Conservation (phyloP, 2,113 vertebrate genomes). For the Aldabrachelys gigantea region DNA sequence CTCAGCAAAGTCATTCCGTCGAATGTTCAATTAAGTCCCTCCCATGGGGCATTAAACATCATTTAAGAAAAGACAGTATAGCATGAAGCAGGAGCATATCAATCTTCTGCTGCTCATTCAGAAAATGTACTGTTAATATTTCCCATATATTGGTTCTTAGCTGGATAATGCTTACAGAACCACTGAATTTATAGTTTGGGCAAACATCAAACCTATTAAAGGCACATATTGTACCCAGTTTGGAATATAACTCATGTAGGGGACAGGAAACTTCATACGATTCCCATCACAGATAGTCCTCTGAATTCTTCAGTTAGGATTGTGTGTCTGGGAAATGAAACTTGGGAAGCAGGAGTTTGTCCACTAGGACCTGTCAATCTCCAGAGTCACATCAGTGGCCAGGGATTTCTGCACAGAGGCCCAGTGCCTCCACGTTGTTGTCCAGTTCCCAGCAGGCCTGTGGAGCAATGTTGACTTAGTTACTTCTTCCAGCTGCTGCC, state of each 20-base stretch:
- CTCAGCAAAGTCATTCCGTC: background rate
- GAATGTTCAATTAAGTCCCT: slow-evolving; percentile 11
- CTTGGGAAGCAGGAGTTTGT: background rate
- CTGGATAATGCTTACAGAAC: slow-evolving; percentile 6
- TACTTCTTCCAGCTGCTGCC: background rate
- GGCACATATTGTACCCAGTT: background rate
- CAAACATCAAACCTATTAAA: background rate
- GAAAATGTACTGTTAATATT: background rate
- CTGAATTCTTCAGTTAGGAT: background rate
- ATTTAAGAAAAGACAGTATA: background rate
- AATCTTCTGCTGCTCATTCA: slow-evolving; percentile 29
- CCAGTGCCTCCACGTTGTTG: background rate
- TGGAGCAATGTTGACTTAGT: background rate
- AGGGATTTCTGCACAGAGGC: background rate
- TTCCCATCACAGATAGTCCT: background rate
- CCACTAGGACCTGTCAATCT: background rate
- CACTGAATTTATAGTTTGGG: slow-evolving; percentile 3
- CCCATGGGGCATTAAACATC: background rate
- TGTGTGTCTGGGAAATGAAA: accelerated
- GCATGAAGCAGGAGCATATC: background rate
- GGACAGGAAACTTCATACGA: background rate
- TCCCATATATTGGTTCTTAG: background rate
- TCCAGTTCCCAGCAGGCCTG: background rate
- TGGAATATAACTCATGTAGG: background rate
- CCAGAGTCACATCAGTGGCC: background rate